Conservation (phyloP, 2,797 vertebrate genomes). For the Tinamus major region DNA sequence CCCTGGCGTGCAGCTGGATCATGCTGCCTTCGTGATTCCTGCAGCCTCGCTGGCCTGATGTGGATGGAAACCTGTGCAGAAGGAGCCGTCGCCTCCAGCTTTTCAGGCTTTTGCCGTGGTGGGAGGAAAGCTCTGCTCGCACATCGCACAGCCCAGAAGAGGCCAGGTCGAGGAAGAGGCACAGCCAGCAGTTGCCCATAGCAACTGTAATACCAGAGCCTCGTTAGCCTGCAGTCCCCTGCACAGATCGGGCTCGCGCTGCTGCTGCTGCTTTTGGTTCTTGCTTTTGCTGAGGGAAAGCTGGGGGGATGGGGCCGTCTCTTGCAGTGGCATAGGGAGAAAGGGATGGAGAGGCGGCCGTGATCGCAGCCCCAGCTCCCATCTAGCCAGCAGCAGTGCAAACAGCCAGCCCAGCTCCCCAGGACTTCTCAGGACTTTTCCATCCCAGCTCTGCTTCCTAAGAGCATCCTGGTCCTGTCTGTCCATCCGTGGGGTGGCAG, state of each 20-base stretch:
- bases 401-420: not conserved
- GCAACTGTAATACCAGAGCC: constrained; percentile 18
- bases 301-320: not conserved
- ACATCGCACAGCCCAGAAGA: not conserved
- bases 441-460: not conserved
- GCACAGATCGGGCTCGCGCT: not conserved
- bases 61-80: constrained; percentile 3
- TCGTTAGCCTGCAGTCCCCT: not conserved
- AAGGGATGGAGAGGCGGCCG: not conserved
- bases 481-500: not conserved
- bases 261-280: not conserved
- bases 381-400: not conserved
- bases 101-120: not conserved
- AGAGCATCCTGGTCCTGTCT: not conserved
- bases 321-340: not conserved
- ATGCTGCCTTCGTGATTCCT: not conserved
- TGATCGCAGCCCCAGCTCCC: not conserved
- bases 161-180: fast-evolving
- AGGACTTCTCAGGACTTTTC: not conserved
- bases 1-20: not conserved
- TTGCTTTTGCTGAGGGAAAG: not conserved
- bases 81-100: not conserved
- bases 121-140: not conserved
- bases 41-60: not conserved
- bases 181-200: constrained; percentile 32